phyloP scores from a whole-genome alignment of 2,797 vertebrate genomes.

The Apogon hyalosoma region DNA sequence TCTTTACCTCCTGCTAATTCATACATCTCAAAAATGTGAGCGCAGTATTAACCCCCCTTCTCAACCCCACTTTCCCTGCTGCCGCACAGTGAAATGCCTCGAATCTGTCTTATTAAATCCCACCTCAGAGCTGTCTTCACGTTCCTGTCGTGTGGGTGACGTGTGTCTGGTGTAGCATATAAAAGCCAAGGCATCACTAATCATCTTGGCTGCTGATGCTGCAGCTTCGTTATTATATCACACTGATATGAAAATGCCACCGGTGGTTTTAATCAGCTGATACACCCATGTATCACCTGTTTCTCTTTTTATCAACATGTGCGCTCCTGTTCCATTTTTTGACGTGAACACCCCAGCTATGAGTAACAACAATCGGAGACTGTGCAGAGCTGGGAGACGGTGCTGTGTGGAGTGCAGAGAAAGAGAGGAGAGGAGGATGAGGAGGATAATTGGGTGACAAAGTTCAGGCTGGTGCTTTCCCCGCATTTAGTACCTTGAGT shows the following conservation, averaged over 20 bases:
- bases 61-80: constrained; percentile 26
- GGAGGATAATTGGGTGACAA: constrained; percentile 69
- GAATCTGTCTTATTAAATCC: constrained; percentile 43
- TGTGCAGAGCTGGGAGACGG: constrained; percentile 6
- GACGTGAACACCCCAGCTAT: constrained; percentile 42
- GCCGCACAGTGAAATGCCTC: constrained; percentile 25
- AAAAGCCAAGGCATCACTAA: constrained; percentile 39
- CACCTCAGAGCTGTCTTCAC: constrained; percentile 32
- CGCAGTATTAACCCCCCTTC: constrained; percentile 3
- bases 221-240: constrained; percentile 29
- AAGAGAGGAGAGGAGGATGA: constrained; percentile 49
- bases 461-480: constrained; percentile 68
- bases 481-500: constrained; percentile 52
- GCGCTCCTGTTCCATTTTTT: constrained; percentile 1
- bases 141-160: constrained; percentile 12
- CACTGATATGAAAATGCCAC: constrained; percentile 26
- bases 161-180: constrained; percentile 18
- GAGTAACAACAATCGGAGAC: constrained; percentile 57
- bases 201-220: constrained; percentile 33
- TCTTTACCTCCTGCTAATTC: constrained; percentile 63
- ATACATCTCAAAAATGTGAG: constrained; percentile 39
- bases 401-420: constrained; percentile 34
- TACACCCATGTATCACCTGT: constrained; percentile 10
- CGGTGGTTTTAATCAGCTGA: constrained; percentile 39
- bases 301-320: constrained; percentile 21